phyloP scores from a whole-genome alignment of 2,888 invertebrate genomes.

The Aspidapion aeneum region DNA sequence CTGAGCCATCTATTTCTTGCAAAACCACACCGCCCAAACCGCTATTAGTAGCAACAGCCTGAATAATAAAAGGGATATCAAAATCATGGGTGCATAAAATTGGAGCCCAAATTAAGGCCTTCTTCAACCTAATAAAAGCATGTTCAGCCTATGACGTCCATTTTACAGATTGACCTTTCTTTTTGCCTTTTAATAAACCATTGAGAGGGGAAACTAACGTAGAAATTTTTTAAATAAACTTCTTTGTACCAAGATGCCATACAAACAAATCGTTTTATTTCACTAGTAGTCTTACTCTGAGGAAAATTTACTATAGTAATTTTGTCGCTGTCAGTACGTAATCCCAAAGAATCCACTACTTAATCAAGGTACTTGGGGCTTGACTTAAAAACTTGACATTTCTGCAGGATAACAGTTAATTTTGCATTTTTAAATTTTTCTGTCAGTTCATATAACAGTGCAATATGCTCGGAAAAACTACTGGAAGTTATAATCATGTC shows the following conservation, averaged over 20 bases:
- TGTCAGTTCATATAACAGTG: conserved; percentile 15
- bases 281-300: conserved; percentile 27
- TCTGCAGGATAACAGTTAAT: conserved; percentile 15
- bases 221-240: conserved; percentile 5
- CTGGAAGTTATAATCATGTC: neutral
- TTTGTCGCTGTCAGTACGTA: conserved; percentile 14
- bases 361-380: conserved; percentile 18
- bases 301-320: conserved; percentile 24
- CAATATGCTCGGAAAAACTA: conserved; percentile 8
- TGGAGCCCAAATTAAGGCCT: conserved; percentile 26
- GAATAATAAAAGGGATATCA: conserved; percentile 24
- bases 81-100: conserved; percentile 28
- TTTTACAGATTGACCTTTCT: conserved; percentile 18
- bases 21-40: conserved; percentile 33
- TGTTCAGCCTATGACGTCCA: conserved; percentile 28
- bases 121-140: conserved; percentile 25
- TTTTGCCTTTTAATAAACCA: conserved; percentile 16
- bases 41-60: conserved; percentile 31
- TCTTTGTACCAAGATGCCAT: conserved; percentile 26
- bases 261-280: conserved; percentile 33
- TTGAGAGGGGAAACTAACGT: conserved; percentile 15
- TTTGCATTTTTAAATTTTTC: conserved; percentile 10
- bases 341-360: conserved; percentile 10
- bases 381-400: conserved; percentile 18
- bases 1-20: conserved; percentile 20